Evolutionary conservation across 2,888 invertebrate genomes (phyloP).

Genomic region (Drosophila emarginata): DNA sequence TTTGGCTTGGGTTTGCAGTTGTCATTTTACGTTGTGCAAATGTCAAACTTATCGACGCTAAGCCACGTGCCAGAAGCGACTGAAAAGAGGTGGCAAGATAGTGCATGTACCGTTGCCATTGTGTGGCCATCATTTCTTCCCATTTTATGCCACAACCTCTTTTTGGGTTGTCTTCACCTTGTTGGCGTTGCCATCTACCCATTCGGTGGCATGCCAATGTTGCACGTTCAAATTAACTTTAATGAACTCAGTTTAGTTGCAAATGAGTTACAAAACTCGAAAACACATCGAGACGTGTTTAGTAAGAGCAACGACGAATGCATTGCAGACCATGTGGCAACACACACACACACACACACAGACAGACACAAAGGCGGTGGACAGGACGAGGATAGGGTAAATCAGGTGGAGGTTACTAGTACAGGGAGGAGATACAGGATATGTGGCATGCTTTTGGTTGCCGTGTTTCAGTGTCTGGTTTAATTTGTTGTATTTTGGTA

Average conservation of each 20-base stretch:
- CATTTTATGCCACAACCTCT: neutral
- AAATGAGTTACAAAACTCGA: conserved; percentile 77
- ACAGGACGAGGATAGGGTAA: too few species aligned
- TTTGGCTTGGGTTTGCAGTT: conserved; percentile 48
- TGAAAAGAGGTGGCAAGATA: conserved; percentile 10
- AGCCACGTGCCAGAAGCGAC: conserved; percentile 59
- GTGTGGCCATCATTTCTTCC: conserved; percentile 27
- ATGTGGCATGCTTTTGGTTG: conserved; percentile 9
- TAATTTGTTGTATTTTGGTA: conserved; percentile 33
- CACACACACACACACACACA: conserved; percentile 2
- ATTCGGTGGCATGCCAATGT: conserved; percentile 68
- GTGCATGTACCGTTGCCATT: conserved; percentile 27
- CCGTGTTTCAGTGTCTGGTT: conserved; percentile 10
- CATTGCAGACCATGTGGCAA: neutral
- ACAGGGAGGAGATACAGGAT: neutral
- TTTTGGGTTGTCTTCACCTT: conserved; percentile 7
- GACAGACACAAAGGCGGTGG: neutral
- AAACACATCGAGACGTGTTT: conserved; percentile 77
- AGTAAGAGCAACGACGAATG: conserved; percentile 49
- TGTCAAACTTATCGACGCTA: conserved; percentile 74
- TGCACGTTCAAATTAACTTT: conserved; percentile 77
- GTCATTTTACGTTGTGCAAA: conserved; percentile 75
- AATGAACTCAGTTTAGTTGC: conserved; percentile 77
- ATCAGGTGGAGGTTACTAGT: neutral
- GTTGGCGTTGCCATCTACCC: neutral